Conservation (phyloP, 2,113 vertebrate species). For the Mola mola region DNA sequence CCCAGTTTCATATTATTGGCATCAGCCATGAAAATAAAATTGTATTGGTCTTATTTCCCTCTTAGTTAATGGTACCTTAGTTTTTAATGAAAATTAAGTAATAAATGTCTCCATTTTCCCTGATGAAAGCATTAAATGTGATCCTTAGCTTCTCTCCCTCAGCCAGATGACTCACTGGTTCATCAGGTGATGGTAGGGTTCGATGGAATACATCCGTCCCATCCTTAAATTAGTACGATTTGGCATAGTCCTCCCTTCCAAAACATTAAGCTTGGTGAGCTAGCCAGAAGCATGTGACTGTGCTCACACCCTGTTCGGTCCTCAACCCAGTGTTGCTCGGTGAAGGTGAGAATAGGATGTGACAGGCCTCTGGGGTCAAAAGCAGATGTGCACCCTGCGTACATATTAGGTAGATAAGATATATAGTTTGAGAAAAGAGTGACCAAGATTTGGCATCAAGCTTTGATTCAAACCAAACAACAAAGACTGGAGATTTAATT, state of each 20-base stretch:
- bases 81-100: too few relatives aligned
- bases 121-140: too few relatives aligned
- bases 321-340: slow-evolving; percentile 71
- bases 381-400: background rate
- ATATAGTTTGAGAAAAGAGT: too few relatives aligned
- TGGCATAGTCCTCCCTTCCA: slow-evolving; percentile 53
- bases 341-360: slow-evolving; percentile 79
- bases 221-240: slow-evolving; percentile 65
- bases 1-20: too few relatives aligned
- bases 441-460: too few relatives aligned
- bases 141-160: slow-evolving; percentile 41
- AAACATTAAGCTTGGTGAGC: slow-evolving; percentile 63
- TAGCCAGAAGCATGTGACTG: slow-evolving; percentile 74
- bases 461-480: too few relatives aligned
- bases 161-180: slow-evolving; percentile 57
- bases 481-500: too few relatives aligned
- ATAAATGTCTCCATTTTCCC: too few relatives aligned
- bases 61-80: too few relatives aligned
- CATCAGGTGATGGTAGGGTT: slow-evolving; percentile 67
- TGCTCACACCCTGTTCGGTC: slow-evolving; percentile 60
- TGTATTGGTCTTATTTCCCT: too few relatives aligned
- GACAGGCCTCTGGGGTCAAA: slow-evolving; percentile 79
- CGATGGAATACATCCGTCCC: slow-evolving; percentile 58
- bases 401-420: too few relatives aligned
- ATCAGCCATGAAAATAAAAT: too few relatives aligned